phyloP scores from a whole-genome alignment of 2,888 invertebrate genomes.

The Octodonta nipae region DNA sequence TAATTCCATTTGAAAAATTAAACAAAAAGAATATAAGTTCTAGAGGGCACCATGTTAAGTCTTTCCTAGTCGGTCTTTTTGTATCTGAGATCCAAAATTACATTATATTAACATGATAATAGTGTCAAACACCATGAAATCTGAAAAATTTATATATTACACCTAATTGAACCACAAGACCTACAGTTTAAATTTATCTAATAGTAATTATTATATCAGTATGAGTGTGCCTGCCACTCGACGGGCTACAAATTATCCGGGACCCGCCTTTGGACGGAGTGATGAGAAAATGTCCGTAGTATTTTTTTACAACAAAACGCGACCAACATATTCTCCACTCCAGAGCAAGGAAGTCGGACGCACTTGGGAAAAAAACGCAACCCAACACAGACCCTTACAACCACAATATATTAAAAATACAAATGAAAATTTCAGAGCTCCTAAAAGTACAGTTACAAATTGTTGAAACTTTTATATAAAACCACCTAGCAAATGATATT shows the following conservation, averaged over 20 bases:
- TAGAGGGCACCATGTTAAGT: too few relatives aligned
- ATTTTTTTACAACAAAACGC: conserved; percentile 16
- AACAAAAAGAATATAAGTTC: conserved; percentile 24
- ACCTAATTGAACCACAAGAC: conserved; percentile 35
- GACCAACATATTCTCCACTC: conserved; percentile 22
- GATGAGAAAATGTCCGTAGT: conserved; percentile 17
- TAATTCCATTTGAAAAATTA: too few relatives aligned
- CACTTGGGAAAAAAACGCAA: conserved; percentile 23
- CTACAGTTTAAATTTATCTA: conserved; percentile 35
- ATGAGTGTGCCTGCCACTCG: conserved; percentile 26
- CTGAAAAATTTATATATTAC: conserved; percentile 24
- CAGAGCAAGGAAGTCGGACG: conserved; percentile 20
- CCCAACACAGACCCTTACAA: conserved; percentile 45
- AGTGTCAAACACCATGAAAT: conserved; percentile 12
- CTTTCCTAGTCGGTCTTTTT: neutral
- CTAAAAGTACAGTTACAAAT: conserved; percentile 22
- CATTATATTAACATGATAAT: conserved; percentile 6
- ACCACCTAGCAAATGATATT: conserved; percentile 25
- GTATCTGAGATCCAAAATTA: conserved; percentile 1
- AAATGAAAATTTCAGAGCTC: conserved; percentile 15
- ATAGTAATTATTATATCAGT: conserved; percentile 31
- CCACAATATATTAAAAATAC: conserved; percentile 45
- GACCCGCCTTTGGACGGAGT: conserved; percentile 24
- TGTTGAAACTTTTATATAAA: conserved; percentile 22
- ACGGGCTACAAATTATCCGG: conserved; percentile 24